Percentiles rank a stretch among this genome's conserved stretches.
These are phyloP conservation scores for Chaetodon trifasciatus DNA, from an alignment of 2,797 vertebrate genomes.

Conservation along the genomic window DNA sequence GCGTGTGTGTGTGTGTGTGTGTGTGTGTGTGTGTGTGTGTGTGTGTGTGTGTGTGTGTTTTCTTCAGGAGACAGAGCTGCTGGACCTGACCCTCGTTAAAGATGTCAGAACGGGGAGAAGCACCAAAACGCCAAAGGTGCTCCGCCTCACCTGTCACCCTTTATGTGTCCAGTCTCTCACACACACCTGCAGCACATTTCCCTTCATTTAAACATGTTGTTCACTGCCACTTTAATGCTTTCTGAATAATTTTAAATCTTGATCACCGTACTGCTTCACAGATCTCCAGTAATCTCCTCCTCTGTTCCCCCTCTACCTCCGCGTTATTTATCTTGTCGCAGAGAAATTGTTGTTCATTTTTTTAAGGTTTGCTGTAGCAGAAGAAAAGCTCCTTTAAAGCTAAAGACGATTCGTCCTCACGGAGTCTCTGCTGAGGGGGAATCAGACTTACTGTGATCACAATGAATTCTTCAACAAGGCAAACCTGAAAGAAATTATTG, in stretches of 20 bases:
- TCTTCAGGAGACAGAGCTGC: slow-evolving; percentile 79
- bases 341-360: slow-evolving; percentile 13
- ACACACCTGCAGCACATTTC: neutral
- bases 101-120: slow-evolving; percentile 83
- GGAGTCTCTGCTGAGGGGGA: neutral
- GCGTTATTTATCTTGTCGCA: slow-evolving; percentile 7
- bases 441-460: neutral
- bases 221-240: neutral
- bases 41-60: slow-evolving; percentile 17
- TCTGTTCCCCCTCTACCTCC: slow-evolving; percentile 7
- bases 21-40: slow-evolving; percentile 3
- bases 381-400: slow-evolving; percentile 9
- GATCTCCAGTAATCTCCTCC: slow-evolving; percentile 25
- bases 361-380: neutral
- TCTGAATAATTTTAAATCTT: slow-evolving; percentile 22
- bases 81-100: slow-evolving; percentile 82
- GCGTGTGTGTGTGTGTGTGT: slow-evolving; percentile 23
- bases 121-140: slow-evolving; percentile 84
- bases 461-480: neutral
- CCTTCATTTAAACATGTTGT: neutral
- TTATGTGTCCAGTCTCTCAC: neutral
- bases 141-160: slow-evolving; percentile 1
- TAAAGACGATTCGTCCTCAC: neutral
- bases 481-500: too few relatives aligned
- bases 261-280: neutral